Conservation (phyloP, 1,140 invertebrate genomes). For the Coenobita brevimanus region DNA sequence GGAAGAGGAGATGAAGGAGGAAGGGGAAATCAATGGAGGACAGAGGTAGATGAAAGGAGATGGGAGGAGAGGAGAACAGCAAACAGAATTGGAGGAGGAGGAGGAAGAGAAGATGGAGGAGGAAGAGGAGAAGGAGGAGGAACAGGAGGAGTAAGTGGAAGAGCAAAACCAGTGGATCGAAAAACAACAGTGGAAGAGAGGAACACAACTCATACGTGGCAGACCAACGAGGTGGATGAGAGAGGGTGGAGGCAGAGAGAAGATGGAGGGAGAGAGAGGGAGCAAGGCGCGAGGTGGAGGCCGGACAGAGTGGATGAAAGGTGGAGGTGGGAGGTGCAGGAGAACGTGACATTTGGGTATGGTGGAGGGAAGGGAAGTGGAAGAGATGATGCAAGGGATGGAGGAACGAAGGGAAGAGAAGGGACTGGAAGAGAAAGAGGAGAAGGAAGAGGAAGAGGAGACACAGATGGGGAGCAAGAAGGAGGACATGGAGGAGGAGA, state of each 20-base stretch:
- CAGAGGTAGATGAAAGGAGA: no score
- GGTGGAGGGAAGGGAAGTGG: not conserved
- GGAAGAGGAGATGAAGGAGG: not conserved
- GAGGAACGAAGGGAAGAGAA: not conserved
- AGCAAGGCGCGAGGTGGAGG: no score
- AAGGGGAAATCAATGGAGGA: no score
- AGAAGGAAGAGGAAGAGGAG: not conserved
- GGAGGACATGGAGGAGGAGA: not conserved
- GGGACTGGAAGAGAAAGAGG: no score
- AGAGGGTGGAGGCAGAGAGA: no score
- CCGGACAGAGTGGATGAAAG: no score
- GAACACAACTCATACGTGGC: no score
- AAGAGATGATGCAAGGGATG: not conserved
- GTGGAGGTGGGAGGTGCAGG: not conserved
- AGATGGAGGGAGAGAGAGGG: no score
- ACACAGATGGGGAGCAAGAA: not conserved
- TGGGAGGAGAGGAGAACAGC: no score
- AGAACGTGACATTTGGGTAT: not conserved
- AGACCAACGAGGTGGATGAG: no score
- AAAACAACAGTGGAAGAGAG: slow-evolving; percentile 1
- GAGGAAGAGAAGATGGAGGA: slow-evolving; percentile 7
- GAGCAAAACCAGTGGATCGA: not conserved
- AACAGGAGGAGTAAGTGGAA: not conserved
- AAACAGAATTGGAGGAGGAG: not conserved
- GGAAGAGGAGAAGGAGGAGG: not conserved